phyloP scores from a whole-genome alignment of 2,113 vertebrate genomes.

The Tamias sibiricus region DNA sequence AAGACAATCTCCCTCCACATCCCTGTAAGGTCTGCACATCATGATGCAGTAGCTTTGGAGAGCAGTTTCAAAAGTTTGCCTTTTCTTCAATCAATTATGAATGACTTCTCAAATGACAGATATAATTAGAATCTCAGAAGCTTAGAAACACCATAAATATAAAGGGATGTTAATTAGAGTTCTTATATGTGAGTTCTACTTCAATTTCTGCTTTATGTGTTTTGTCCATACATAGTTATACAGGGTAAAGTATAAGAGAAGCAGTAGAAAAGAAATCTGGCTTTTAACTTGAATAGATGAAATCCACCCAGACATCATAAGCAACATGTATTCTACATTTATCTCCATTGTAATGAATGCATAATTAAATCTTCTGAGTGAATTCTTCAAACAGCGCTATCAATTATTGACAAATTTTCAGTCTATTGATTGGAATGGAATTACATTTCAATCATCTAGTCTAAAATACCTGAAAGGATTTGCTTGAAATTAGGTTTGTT shows the following conservation, averaged over 20 bases:
- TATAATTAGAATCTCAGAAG: neutral
- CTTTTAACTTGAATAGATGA: neutral
- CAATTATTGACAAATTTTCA: neutral
- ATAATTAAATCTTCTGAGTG: neutral
- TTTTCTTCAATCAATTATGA: neutral
- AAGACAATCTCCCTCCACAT: rapidly evolving
- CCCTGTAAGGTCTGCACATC: neutral
- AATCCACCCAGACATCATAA: neutral
- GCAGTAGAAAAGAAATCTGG: neutral
- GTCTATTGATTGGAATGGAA: neutral
- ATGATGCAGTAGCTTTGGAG: neutral
- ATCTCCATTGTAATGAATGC: neutral
- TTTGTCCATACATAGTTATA: neutral
- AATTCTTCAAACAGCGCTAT: neutral
- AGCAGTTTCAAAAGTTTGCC: neutral
- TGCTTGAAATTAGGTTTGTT: neutral
- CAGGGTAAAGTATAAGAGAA: neutral
- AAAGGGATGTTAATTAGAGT: neutral
- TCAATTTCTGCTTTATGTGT: neutral
- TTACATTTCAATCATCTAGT: neutral
- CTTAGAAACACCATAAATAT: neutral
- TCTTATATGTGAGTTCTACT: neutral
- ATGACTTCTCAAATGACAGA: neutral
- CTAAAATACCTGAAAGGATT: neutral
- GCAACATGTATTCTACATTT: neutral